Percentiles rank a stretch among this genome's conserved stretches.
Conservation (phyloP, 2,888 invertebrate species). For the Parelbella ahira region DNA sequence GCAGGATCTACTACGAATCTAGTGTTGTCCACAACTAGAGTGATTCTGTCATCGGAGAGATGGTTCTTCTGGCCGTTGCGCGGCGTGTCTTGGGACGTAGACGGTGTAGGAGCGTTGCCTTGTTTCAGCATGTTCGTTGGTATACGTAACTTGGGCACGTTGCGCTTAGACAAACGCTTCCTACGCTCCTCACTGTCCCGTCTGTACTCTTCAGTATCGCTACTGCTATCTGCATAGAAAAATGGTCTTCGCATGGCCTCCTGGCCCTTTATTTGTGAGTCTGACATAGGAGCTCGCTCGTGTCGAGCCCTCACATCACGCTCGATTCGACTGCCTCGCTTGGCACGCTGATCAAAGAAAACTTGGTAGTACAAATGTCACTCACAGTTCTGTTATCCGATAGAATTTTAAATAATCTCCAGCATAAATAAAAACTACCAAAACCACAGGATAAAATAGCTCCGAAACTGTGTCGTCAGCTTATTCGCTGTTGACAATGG, state of each 20-base stretch:
- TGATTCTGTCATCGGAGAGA: constrained; percentile 87
- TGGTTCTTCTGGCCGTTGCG: constrained; percentile 56
- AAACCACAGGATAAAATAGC: no score
- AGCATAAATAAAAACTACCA: no score
- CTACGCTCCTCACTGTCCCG: constrained; percentile 85
- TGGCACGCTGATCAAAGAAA: constrained; percentile 4
- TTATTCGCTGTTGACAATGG: no score
- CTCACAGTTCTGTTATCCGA: no score
- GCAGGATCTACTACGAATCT: constrained; percentile 93
- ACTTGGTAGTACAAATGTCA: no score
- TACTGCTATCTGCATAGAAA: constrained; percentile 85
- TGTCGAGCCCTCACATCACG: constrained; percentile 68
- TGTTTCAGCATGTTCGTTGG: constrained; percentile 53
- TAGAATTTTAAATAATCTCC: no score
- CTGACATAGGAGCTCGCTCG: constrained; percentile 66
- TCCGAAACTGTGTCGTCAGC: no score
- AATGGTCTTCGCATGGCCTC: constrained; percentile 69
- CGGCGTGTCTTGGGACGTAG: constrained; percentile 59
- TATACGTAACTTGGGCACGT: constrained; percentile 48
- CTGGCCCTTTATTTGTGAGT: constrained; percentile 57
- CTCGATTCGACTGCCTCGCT: constrained; percentile 37
- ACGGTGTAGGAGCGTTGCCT: constrained; percentile 53
- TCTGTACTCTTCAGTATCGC: constrained; percentile 91
- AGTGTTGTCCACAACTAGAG: constrained; percentile 97
- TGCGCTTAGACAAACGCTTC: constrained; percentile 67